Evolutionary conservation across 2,113 vertebrate species (phyloP).

Genomic region (Scytalopus superciliaris): DNA sequence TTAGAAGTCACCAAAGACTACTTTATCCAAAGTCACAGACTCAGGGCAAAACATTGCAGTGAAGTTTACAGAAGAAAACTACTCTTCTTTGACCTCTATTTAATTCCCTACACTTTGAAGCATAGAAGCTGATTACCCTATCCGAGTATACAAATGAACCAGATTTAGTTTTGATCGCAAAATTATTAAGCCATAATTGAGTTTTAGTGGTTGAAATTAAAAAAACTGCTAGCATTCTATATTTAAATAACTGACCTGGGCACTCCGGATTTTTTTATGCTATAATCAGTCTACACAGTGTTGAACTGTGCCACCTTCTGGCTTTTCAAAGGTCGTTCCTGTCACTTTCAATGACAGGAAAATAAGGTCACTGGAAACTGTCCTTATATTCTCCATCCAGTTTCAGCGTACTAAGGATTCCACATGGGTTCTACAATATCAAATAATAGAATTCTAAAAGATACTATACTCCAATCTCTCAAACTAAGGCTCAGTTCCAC

Average conservation of each 20-base stretch:
- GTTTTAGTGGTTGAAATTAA: slow-evolving; percentile 40
- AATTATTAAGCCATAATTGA: background rate
- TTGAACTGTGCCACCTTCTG: slow-evolving; percentile 62
- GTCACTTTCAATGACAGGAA: slow-evolving; percentile 63
- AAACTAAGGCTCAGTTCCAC: slow-evolving; percentile 50
- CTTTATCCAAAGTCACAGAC: background rate
- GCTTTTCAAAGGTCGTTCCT: slow-evolving; percentile 61
- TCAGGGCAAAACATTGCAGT: background rate
- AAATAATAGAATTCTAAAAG: slow-evolving; percentile 59
- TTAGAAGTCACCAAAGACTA: background rate
- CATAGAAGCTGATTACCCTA: background rate
- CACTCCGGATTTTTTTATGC: slow-evolving; percentile 46
- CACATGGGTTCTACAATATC: slow-evolving; percentile 42
- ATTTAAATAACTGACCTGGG: slow-evolving; percentile 44
- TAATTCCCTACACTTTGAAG: background rate
- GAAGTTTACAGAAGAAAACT: background rate
- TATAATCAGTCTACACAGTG: slow-evolving; percentile 45
- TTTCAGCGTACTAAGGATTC: slow-evolving; percentile 29
- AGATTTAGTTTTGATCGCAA: background rate
- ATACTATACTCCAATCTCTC: slow-evolving; percentile 13
- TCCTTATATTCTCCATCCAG: slow-evolving; percentile 45
- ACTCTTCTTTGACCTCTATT: background rate
- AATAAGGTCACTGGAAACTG: slow-evolving; percentile 58
- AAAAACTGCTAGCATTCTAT: slow-evolving; percentile 16
- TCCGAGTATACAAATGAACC: background rate